Conservation (phyloP, 92 coral and sea anemone genomes). For the Phenganax stokvisi region DNA sequence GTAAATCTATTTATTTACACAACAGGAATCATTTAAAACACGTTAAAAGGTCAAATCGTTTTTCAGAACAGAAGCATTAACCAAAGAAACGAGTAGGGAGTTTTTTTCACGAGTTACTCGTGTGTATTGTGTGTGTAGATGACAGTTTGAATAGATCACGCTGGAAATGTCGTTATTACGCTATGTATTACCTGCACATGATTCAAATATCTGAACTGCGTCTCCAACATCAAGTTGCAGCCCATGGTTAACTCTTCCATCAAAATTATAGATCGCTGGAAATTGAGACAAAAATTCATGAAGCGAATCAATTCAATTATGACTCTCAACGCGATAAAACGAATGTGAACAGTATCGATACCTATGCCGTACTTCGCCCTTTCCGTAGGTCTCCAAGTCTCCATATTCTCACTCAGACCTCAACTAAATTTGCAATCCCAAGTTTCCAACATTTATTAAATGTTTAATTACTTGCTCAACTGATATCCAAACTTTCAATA, state of each 20-base stretch:
- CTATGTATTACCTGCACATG: slow-evolving; percentile 65
- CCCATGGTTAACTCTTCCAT: slow-evolving; percentile 65
- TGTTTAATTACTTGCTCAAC: not conserved
- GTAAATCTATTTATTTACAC: no score
- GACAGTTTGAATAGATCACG: not conserved
- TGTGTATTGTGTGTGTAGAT: not conserved
- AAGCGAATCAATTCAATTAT: slow-evolving; percentile 15
- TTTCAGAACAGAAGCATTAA: not conserved
- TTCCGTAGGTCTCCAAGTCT: slow-evolving; percentile 73
- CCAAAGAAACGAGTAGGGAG: not conserved
- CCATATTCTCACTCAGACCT: slow-evolving; percentile 45
- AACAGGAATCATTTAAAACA: not conserved
- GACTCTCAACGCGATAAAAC: slow-evolving; percentile 5
- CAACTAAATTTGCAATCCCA: slow-evolving; percentile 4
- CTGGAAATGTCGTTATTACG: not conserved
- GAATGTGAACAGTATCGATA: slow-evolving; percentile 28
- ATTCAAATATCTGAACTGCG: slow-evolving; percentile 84
- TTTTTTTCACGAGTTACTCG: not conserved
- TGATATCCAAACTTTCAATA: slow-evolving; percentile 1
- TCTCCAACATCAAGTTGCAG: slow-evolving; percentile 81
- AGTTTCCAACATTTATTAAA: not conserved
- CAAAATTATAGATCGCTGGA: slow-evolving; percentile 84
- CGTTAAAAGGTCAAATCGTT: slow-evolving; percentile 4
- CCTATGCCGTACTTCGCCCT: slow-evolving; percentile 93
- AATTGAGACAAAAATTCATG: slow-evolving; percentile 30